Conservation (phyloP, 1,140 invertebrate genomes). For the Schlechtendalia chinensis region DNA sequence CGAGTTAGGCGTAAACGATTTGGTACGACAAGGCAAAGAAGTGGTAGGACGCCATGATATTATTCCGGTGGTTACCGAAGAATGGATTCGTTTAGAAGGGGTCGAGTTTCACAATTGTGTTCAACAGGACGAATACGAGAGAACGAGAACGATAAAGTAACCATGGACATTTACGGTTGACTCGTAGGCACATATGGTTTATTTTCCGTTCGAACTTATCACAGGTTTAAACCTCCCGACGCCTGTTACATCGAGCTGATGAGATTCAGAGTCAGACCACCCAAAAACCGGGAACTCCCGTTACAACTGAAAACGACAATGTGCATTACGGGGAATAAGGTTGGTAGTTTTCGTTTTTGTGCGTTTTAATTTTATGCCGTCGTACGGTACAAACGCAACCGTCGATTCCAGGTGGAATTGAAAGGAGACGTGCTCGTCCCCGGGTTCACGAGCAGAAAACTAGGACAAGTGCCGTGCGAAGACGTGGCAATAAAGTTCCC, state of each 20-base stretch:
- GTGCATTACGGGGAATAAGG: constrained; percentile 81
- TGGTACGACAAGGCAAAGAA: constrained; percentile 94
- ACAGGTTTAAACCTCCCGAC: constrained; percentile 94
- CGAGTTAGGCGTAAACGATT: constrained; percentile 96
- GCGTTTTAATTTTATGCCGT: not conserved
- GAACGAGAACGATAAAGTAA: constrained; percentile 86
- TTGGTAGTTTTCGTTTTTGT: constrained; percentile 53
- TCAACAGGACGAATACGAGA: constrained; percentile 87
- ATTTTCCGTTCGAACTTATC: constrained; percentile 44
- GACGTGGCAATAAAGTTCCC: constrained; percentile 96
- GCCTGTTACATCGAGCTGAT: constrained; percentile 97
- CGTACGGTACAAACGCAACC: not conserved
- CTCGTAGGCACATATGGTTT: not conserved
- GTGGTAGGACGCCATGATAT: constrained; percentile 98
- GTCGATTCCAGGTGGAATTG: constrained; percentile 75
- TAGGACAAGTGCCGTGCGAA: constrained; percentile 94
- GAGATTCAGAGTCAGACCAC: constrained; percentile 93
- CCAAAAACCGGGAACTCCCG: constrained; percentile 94
- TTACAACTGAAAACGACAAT: constrained; percentile 88
- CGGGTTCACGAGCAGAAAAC: constrained; percentile 90
- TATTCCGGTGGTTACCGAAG: constrained; percentile 97
- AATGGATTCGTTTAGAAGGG: constrained; percentile 96
- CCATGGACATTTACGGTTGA: not conserved
- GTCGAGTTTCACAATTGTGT: constrained; percentile 94
- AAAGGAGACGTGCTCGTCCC: constrained; percentile 92